A percentile compares a stretch with the other conserved stretches of the same genome.
These are phyloP conservation scores for Drosophila testacea DNA, from an alignment of 2,888 invertebrate genomes.

Conservation along the genomic window DNA sequence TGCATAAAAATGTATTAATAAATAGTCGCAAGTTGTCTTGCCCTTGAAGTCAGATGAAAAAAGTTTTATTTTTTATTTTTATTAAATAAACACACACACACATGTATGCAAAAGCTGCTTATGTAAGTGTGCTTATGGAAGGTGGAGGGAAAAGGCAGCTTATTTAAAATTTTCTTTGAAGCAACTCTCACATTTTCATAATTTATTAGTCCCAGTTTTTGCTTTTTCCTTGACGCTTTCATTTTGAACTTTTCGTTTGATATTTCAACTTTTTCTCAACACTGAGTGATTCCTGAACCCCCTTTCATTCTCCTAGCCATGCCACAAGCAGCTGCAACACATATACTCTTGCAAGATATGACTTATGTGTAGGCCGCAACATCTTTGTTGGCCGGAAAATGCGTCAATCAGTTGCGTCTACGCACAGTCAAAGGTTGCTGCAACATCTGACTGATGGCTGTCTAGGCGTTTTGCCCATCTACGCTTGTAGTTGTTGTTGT, in stretches of 20 bases:
- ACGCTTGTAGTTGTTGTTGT: not conserved
- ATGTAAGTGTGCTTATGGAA: not conserved
- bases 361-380: slow-evolving; percentile 22
- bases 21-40: not conserved
- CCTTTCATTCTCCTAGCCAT: not conserved
- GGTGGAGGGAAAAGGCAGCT: slow-evolving; percentile 3
- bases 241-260: slow-evolving; percentile 53
- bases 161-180: slow-evolving; percentile 65
- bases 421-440: slow-evolving; percentile 37
- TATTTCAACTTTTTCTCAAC: slow-evolving; percentile 29
- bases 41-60: slow-evolving; percentile 1
- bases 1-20: not conserved
- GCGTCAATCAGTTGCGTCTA: slow-evolving; percentile 30
- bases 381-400: slow-evolving; percentile 27
- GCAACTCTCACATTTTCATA: slow-evolving; percentile 48
- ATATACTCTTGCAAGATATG: not conserved
- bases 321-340: slow-evolving; percentile 8
- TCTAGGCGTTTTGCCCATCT: slow-evolving; percentile 38
- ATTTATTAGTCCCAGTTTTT: slow-evolving; percentile 55
- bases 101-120: not conserved
- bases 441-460: slow-evolving; percentile 39
- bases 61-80: not conserved
- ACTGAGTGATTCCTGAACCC: not conserved
- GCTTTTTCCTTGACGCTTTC: slow-evolving; percentile 25
- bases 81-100: slow-evolving; percentile 1